Evolutionary conservation across 2,113 vertebrate genomes (phyloP).

Genomic region (Antechinus stuartii): DNA sequence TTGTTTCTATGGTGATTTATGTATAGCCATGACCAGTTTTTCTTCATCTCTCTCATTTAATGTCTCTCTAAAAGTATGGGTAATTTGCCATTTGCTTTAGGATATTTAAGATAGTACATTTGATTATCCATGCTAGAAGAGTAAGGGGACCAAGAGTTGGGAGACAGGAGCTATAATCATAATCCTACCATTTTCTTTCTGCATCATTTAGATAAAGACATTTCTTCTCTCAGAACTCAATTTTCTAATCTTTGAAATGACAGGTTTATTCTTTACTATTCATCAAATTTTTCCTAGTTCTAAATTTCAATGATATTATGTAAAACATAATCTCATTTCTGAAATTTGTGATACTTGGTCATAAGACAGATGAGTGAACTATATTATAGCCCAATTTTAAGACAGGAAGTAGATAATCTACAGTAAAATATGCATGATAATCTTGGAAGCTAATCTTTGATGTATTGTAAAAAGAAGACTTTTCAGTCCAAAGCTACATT

Average conservation of each 20-base stretch:
- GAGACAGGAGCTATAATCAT: neutral
- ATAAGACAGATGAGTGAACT: conserved; percentile 18
- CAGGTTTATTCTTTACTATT: neutral
- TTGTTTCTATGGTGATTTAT: conserved; percentile 77
- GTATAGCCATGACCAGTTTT: conserved; percentile 62
- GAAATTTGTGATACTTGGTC: conserved; percentile 14
- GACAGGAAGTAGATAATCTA: neutral
- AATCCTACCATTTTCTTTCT: neutral
- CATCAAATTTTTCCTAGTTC: neutral
- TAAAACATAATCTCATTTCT: neutral
- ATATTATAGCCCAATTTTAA: conserved; percentile 19
- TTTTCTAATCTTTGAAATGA: neutral
- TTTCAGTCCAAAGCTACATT: conserved; percentile 47
- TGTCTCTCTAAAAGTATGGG: conserved; percentile 55
- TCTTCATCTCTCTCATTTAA: conserved; percentile 55
- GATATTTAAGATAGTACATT: conserved; percentile 66
- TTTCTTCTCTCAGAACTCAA: neutral
- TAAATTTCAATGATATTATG: conserved; percentile 17
- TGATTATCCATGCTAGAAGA: conserved; percentile 59
- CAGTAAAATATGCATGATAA: conserved; percentile 33
- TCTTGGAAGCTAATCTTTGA: conserved; percentile 50
- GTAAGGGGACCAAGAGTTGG: neutral
- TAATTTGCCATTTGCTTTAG: conserved; percentile 65
- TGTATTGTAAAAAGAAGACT: conserved; percentile 26
- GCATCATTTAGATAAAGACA: neutral